These are phyloP conservation scores for Channa striata DNA, from an alignment of 2,797 vertebrate genomes.

Conservation along the genomic window DNA sequence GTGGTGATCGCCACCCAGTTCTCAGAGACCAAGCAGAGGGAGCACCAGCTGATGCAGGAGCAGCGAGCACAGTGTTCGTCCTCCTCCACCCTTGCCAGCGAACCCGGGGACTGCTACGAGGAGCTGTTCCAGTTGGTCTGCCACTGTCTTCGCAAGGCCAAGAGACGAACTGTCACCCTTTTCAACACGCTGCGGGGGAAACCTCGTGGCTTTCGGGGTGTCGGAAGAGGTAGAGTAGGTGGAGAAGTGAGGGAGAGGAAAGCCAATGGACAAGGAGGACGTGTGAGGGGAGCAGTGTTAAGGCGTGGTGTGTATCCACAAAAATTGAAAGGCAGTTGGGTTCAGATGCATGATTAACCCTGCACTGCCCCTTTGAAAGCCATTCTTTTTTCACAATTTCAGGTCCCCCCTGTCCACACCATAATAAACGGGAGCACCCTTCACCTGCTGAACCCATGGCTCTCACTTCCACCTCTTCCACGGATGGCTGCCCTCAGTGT, in stretches of 20 bases:
- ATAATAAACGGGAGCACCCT: constrained; percentile 79
- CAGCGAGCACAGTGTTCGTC: constrained; percentile 91
- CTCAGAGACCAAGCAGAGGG: constrained; percentile 97
- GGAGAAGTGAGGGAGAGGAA: constrained; percentile 53
- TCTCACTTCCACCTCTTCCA: constrained; percentile 77
- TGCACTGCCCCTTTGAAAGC: neutral
- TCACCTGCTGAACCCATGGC: constrained; percentile 81
- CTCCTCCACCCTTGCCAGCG: constrained; percentile 93
- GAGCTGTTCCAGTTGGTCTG: constrained; percentile 95
- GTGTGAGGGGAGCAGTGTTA: constrained; percentile 36
- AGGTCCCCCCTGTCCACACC: constrained; percentile 85
- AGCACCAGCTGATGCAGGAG: constrained; percentile 98
- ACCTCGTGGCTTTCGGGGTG: constrained; percentile 60
- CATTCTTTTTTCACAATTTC: constrained; percentile 19
- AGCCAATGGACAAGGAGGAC: constrained; percentile 57
- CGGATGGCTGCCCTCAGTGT: constrained; percentile 86
- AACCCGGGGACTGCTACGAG: constrained; percentile 96
- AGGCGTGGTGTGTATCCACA: constrained; percentile 49
- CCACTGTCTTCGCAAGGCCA: constrained; percentile 91
- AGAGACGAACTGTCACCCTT: constrained; percentile 85
- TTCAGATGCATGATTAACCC: neutral
- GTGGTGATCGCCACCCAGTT: constrained; percentile 98
- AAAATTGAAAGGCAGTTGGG: neutral
- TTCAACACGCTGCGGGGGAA: constrained; percentile 85
- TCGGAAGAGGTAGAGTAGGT: constrained; percentile 55